phyloP scores from a whole-genome alignment of 2,113 vertebrate genomes.

The Cathartes aura region DNA sequence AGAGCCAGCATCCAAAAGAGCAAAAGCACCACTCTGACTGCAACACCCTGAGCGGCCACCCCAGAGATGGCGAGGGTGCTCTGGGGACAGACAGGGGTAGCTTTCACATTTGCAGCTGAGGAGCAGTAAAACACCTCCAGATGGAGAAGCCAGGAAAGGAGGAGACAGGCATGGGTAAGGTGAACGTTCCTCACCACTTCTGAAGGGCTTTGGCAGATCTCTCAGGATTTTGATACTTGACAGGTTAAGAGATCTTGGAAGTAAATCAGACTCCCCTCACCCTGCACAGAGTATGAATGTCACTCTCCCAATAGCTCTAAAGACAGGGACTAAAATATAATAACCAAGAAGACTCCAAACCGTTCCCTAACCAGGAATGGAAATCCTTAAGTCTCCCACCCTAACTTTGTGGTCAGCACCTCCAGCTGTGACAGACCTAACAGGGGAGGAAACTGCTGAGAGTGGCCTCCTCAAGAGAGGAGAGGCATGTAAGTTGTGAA shows the following conservation, averaged over 20 bases:
- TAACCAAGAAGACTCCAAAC: not conserved
- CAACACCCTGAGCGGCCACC: not conserved
- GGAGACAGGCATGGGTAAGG: rapidly evolving
- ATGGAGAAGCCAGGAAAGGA: not conserved
- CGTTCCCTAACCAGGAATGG: rapidly evolving
- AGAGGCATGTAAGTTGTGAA: not conserved
- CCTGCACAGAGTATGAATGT: not conserved
- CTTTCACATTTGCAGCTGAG: not conserved
- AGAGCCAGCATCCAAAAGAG: not conserved
- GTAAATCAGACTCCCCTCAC: not conserved
- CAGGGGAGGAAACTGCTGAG: not conserved
- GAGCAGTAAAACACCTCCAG: not conserved
- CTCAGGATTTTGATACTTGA: not conserved
- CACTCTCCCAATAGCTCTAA: not conserved
- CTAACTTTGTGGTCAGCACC: not conserved
- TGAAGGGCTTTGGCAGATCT: not conserved
- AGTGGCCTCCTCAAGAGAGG: not conserved
- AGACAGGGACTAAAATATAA: not conserved
- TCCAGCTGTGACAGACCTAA: not conserved
- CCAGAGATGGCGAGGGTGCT: not conserved
- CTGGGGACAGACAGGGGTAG: not conserved
- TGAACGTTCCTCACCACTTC: not conserved
- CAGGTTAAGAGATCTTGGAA: not conserved
- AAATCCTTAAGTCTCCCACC: not conserved
- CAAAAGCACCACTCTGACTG: rapidly evolving